A percentile compares a stretch with the other conserved stretches of the same genome.
These are phyloP conservation scores for Drosophila repleta DNA, from an alignment of 1,140 invertebrate genomes.

Conservation along the genomic window DNA sequence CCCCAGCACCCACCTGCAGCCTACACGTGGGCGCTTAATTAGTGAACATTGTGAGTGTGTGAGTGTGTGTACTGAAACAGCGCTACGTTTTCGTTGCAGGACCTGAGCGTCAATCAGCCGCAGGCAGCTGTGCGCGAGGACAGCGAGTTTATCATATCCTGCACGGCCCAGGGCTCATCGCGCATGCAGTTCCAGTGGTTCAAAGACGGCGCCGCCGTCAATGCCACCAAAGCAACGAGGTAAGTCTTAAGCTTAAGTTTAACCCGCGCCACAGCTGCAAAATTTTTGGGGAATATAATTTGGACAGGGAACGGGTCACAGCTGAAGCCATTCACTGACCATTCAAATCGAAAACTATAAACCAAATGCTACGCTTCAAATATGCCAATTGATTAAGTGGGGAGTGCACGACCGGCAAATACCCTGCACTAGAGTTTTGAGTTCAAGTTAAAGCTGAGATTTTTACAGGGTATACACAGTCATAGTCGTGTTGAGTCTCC, in stretches of 20 bases:
- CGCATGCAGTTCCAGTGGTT: slow-evolving; percentile 91
- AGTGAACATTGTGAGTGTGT: slow-evolving; percentile 50
- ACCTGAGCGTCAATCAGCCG: slow-evolving; percentile 86
- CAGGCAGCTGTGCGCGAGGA: slow-evolving; percentile 88
- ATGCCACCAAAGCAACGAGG: slow-evolving; percentile 89
- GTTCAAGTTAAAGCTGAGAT: not conserved
- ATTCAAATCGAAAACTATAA: slow-evolving; percentile 21
- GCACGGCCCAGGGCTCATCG: slow-evolving; percentile 90
- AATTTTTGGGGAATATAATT: not conserved
- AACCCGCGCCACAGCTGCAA: not conserved
- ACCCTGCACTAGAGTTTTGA: not conserved
- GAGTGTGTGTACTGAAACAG: slow-evolving; percentile 5
- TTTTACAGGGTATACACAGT: slow-evolving; percentile 4
- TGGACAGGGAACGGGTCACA: not conserved
- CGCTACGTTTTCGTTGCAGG: slow-evolving; percentile 84
- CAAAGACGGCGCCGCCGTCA: slow-evolving; percentile 90
- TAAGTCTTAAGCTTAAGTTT: slow-evolving; percentile 77
- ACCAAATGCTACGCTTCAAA: slow-evolving; percentile 1
- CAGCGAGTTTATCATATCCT: slow-evolving; percentile 90
- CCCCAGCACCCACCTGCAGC: not conserved
- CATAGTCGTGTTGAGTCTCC: not conserved
- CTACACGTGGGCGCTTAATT: slow-evolving; percentile 50
- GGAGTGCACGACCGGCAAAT: not conserved
- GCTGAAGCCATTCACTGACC: slow-evolving; percentile 23
- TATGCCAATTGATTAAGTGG: not conserved